phyloP scores from a whole-genome alignment of 2,113 vertebrate species.

The Hydropotes inermis region DNA sequence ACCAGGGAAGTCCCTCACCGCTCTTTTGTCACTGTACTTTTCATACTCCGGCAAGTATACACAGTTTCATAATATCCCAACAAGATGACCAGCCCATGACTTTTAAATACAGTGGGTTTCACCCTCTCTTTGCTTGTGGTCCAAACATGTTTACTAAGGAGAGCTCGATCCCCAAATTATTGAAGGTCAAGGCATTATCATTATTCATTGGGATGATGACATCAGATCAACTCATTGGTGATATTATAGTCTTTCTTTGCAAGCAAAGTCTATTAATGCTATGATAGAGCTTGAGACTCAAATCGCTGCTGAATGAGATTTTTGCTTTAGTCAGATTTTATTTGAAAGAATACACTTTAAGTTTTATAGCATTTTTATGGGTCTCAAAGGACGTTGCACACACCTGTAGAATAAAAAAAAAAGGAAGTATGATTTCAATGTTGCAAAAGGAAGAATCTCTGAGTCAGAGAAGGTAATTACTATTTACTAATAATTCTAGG shows the following conservation, averaged over 20 bases:
- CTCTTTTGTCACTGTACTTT: too few species aligned
- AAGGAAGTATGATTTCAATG: background rate
- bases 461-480: background rate
- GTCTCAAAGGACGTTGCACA: background rate
- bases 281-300: background rate
- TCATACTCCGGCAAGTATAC: background rate
- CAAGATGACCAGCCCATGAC: background rate
- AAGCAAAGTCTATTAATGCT: background rate
- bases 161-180: background rate
- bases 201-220: background rate
- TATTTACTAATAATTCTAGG: background rate
- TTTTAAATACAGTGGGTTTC: background rate
- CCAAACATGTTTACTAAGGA: background rate
- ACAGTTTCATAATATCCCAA: background rate
- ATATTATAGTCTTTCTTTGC: background rate
- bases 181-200: background rate
- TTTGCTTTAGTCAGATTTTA: background rate
- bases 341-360: background rate
- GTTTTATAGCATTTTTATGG: background rate
- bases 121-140: background rate
- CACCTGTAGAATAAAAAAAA: background rate
- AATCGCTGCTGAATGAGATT: background rate
- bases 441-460: background rate
- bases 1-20: background rate
- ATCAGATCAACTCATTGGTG: background rate